Percentiles rank a stretch among this genome's conserved stretches.
These are phyloP conservation scores for Syngnathus typhle DNA, from an alignment of 2,113 vertebrate genomes.

Conservation along the genomic window DNA sequence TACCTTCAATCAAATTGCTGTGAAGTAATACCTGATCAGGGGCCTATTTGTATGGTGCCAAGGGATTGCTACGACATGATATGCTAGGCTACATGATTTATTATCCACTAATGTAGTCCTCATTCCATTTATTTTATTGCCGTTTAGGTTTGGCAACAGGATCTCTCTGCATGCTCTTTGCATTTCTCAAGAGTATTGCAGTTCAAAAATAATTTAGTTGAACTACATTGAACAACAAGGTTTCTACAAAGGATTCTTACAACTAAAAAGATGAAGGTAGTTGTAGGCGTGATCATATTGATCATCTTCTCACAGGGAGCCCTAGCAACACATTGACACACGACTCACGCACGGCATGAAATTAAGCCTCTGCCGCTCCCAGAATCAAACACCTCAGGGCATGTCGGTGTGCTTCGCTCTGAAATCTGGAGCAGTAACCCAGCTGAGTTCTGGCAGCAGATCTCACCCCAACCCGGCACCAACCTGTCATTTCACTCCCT, in stretches of 20 bases:
- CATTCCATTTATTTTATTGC: conserved; percentile 1
- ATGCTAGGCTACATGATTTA: not conserved
- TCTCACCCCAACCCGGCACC: conserved; percentile 16
- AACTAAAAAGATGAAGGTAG: too few species aligned
- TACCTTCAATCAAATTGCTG: not conserved
- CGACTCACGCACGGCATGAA: conserved; percentile 47
- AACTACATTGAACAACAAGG: not conserved
- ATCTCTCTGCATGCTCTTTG: not conserved
- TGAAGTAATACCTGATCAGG: not conserved
- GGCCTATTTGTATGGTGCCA: not conserved
- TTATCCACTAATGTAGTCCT: not conserved
- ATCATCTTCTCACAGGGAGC: conserved; percentile 10
- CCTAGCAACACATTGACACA: conserved; percentile 32
- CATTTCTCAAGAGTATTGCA: not conserved
- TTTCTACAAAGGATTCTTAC: not conserved
- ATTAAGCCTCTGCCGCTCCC: conserved; percentile 32
- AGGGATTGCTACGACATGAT: not conserved
- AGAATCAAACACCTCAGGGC: conserved; percentile 36
- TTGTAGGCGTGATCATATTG: not conserved
- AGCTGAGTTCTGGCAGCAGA: conserved; percentile 38
- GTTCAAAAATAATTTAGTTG: not conserved
- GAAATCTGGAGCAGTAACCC: conserved; percentile 28
- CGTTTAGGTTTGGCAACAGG: not conserved
- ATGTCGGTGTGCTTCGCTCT: conserved; percentile 25
- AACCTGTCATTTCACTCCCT: not conserved